Evolutionary conservation across 2,888 invertebrate species (phyloP).

Genomic region (Tiliacea citrago): DNA sequence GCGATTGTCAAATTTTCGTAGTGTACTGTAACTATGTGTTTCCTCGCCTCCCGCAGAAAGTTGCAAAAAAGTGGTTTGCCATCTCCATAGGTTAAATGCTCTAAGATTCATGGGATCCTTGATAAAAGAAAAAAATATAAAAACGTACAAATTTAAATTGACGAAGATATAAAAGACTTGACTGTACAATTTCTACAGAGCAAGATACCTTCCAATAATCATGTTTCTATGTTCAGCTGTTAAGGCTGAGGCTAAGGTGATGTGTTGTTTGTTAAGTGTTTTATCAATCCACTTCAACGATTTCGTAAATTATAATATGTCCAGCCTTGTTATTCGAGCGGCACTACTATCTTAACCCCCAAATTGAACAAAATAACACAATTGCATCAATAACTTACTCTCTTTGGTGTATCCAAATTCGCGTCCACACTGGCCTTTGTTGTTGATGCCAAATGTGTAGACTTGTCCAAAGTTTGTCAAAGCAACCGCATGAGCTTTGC

Average conservation of each 20-base stretch:
- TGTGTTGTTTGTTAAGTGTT: not conserved
- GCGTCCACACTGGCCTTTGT: slow-evolving; percentile 99
- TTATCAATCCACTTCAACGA: too few relatives aligned
- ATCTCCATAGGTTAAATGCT: too few relatives aligned
- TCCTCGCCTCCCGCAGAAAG: too few relatives aligned
- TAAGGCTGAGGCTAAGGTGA: too few relatives aligned
- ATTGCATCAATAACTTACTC: slow-evolving; percentile 79
- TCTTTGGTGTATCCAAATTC: slow-evolving; percentile 93
- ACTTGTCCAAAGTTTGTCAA: slow-evolving; percentile 97
- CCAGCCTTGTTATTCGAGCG: not conserved
- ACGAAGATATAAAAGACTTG: too few relatives aligned
- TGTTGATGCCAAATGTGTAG: slow-evolving; percentile 99
- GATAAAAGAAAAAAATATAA: not conserved
- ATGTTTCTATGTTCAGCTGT: not conserved
- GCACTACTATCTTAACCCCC: not conserved
- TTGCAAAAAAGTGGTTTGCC: too few relatives aligned
- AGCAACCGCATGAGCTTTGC: slow-evolving; percentile 98
- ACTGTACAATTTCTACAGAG: not conserved
- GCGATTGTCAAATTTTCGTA: too few relatives aligned
- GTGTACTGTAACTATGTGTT: too few relatives aligned
- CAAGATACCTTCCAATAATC: not conserved
- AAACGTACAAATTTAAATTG: not conserved
- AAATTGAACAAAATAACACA: too few relatives aligned
- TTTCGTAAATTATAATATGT: not conserved
- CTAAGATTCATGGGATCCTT: too few relatives aligned